Conservation (phyloP, 2,797 vertebrate species). For the Clarias platycephalus region DNA sequence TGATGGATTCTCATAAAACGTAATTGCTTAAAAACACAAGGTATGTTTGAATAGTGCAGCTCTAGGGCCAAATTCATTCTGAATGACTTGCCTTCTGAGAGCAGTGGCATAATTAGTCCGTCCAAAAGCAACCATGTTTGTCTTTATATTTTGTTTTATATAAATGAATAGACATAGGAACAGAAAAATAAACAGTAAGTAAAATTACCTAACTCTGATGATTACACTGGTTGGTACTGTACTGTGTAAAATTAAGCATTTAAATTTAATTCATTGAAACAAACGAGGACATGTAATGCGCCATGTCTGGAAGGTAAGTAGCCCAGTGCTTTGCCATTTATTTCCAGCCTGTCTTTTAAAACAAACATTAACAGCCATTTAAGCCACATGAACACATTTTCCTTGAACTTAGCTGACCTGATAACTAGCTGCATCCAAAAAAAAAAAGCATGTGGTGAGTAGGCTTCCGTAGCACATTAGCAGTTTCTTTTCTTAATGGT, state of each 20-base stretch:
- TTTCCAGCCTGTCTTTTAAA: background rate
- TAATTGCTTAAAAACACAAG: too few relatives aligned
- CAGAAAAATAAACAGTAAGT: background rate
- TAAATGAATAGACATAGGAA: background rate
- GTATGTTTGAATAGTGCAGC: too few relatives aligned
- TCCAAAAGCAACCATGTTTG: background rate
- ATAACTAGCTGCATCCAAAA: conserved; percentile 13
- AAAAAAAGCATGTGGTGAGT: background rate
- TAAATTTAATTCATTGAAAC: background rate
- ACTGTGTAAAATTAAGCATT: background rate
- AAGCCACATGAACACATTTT: conserved; percentile 11
- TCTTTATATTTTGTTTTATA: background rate
- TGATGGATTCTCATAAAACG: background rate
- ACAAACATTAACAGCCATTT: background rate
- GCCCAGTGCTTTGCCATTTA: background rate
- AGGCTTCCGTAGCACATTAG: conserved; percentile 32
- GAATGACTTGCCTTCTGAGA: background rate
- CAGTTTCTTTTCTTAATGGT: conserved; percentile 31
- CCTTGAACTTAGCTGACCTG: conserved; percentile 27
- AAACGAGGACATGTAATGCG: background rate
- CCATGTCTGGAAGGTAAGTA: background rate
- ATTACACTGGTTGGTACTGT: background rate
- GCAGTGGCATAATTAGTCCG: background rate
- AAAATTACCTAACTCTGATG: background rate
- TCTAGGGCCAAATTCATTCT: too few relatives aligned